Conservation (phyloP, 2,113 vertebrate genomes). For the Microcebus griseorufus region DNA sequence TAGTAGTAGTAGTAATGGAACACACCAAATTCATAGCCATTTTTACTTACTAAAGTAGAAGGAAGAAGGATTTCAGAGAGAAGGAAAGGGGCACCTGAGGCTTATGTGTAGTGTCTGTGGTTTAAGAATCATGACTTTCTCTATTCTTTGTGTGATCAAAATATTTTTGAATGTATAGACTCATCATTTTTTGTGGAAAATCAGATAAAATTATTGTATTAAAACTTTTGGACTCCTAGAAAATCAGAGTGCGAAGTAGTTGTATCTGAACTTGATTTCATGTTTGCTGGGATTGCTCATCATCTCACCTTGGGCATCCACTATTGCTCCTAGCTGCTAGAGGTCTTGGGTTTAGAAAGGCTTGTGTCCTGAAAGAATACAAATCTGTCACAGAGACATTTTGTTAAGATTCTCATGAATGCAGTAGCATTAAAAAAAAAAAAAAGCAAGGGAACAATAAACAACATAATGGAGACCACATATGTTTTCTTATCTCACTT, state of each 20-base stretch:
- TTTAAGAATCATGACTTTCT: not conserved
- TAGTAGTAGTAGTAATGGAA: not conserved
- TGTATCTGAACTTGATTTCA: not conserved
- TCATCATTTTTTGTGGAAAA: not conserved
- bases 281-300: not conserved
- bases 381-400: not conserved
- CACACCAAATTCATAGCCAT: not conserved
- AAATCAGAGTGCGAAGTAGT: not conserved
- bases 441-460: not conserved
- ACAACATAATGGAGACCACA: not conserved
- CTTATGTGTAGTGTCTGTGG: not conserved
- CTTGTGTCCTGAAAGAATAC: not conserved
- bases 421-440: not conserved
- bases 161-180: not conserved
- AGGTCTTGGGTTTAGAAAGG: not conserved
- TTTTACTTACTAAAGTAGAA: not conserved
- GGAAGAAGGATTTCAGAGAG: not conserved
- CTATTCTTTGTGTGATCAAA: not conserved
- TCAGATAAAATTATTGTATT: not conserved
- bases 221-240: not conserved
- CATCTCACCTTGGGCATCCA: not conserved
- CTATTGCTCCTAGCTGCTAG: not conserved
- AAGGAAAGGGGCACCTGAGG: not conserved
- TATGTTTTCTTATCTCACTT: not conserved
- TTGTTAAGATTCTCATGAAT: not conserved